Base-by-base conservation (phyloP, 2,888 invertebrate species). In the Serripes groenlandicus region DNA sequence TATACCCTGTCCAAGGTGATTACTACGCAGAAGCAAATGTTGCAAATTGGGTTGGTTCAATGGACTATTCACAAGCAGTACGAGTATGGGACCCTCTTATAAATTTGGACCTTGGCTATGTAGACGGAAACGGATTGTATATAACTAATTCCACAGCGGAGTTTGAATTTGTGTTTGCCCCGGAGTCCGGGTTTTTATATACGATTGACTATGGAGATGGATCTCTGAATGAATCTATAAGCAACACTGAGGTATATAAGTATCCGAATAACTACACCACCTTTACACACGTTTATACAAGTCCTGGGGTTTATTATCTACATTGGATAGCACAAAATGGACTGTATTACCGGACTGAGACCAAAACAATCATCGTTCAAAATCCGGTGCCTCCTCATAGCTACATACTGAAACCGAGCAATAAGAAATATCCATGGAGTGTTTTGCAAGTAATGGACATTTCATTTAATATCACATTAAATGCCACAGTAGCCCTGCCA, bases 351-450 rank as follows among this genome's bases (percentile, higher is more conserved):
- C 32, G 81, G 32, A 56, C 37, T 9, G 86, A 81, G 73, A 69
- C 52, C 4, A 76, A 83, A 56, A 21, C 62, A n/a, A 74, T 86
- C 30, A 70, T 81, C 9, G 76, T 86, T 18, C 86, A 86, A 71
- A 86, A 86, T 34, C 68, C 60, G 28, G 74, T 86, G 3, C 83
- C 86, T 1, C 37, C 60, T 26, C 73, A 56, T 3, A 74, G 69
- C 28, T 86, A 66, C 30, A 54, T 66, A 15, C 60, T 83, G 7
- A 77, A 78, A 34, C 86, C 86, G n/a, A 15, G 74, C 9, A 56
- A 54, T 1, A 76, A 71, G 56, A 86, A 86, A 66, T 86, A 86
- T n/a, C 86, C 86, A 4, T 86, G 86, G 86, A 73, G 70, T 23
- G 78, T 78, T 28, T 42, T 86, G 30, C 86, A 86, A 54, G 42